Evolutionary conservation across 2,888 invertebrate species (phyloP).

Genomic region (Tridacna gigas): DNA sequence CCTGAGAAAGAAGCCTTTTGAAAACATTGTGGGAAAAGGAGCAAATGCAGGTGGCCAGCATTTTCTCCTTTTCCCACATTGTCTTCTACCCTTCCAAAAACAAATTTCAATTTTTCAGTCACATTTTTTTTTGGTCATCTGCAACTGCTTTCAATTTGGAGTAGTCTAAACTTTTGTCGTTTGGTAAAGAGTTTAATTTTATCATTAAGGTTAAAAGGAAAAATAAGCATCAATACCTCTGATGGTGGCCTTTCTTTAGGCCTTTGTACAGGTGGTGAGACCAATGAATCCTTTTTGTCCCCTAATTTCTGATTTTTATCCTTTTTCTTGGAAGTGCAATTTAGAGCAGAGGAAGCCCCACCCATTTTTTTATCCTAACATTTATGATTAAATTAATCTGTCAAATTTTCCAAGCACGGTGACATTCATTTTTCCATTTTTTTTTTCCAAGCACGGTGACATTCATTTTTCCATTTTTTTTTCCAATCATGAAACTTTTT

Average conservation of each 20-base stretch:
- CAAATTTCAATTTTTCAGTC: too few species aligned
- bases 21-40: too few species aligned
- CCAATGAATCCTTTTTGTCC: not conserved
- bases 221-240: not conserved
- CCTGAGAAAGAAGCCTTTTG: too few species aligned
- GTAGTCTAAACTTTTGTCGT: too few species aligned
- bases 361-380: conserved; percentile 53
- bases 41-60: too few species aligned
- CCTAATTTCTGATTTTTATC: conserved; percentile 44
- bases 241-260: not conserved
- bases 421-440: not conserved
- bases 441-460: not conserved
- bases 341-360: conserved; percentile 52
- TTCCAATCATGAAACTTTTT: too few species aligned
- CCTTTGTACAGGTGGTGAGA: not conserved
- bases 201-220: too few species aligned
- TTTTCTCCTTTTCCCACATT: too few species aligned
- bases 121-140: too few species aligned
- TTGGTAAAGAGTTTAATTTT: too few species aligned
- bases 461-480: not conserved
- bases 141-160: too few species aligned
- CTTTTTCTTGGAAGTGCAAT: conserved; percentile 62
- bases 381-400: not conserved
- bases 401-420: not conserved
- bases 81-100: too few species aligned